These are phyloP conservation scores for Phallusia fumigata DNA, from an alignment of 23 tunicate genomes.

Conservation along the genomic window DNA sequence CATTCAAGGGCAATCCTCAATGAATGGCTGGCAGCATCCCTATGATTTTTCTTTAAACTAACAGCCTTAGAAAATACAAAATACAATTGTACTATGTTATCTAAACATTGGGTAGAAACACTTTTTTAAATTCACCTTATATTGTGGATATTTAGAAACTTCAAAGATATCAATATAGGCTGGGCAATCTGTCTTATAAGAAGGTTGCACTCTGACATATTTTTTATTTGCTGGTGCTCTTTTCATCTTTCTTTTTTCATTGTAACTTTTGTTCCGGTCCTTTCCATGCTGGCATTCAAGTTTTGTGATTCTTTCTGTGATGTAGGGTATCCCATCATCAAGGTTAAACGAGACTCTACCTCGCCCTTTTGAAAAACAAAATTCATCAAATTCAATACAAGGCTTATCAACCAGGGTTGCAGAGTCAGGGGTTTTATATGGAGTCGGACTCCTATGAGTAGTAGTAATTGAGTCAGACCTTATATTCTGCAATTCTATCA, in stretches of 20 bases:
- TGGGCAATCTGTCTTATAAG: neutral
- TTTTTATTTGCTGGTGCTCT: neutral
- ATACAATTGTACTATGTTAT: neutral
- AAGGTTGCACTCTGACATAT: slow-evolving; percentile 7
- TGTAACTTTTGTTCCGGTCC: neutral
- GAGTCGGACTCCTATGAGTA: too few species aligned
- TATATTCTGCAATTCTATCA: too few species aligned
- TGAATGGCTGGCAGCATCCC: neutral
- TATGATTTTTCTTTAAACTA: neutral
- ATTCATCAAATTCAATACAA: too few species aligned
- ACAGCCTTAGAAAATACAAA: neutral
- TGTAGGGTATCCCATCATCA: neutral
- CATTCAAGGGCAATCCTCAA: neutral
- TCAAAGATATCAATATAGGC: slow-evolving; percentile 4
- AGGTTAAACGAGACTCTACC: neutral
- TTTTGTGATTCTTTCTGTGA: neutral
- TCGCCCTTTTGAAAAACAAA: neutral
- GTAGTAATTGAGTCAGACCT: too few species aligned
- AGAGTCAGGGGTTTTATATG: too few species aligned
- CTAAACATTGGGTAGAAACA: too few species aligned
- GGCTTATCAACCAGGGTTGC: too few species aligned
- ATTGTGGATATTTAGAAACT: neutral
- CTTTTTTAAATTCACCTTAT: neutral
- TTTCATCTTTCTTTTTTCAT: neutral
- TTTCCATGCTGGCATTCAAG: slow-evolving; percentile 1